Evolutionary conservation across 2,113 vertebrate species (phyloP), one percentile per base, ranked within the genome.

Genomic region (Chunga burmeisteri): DNA sequence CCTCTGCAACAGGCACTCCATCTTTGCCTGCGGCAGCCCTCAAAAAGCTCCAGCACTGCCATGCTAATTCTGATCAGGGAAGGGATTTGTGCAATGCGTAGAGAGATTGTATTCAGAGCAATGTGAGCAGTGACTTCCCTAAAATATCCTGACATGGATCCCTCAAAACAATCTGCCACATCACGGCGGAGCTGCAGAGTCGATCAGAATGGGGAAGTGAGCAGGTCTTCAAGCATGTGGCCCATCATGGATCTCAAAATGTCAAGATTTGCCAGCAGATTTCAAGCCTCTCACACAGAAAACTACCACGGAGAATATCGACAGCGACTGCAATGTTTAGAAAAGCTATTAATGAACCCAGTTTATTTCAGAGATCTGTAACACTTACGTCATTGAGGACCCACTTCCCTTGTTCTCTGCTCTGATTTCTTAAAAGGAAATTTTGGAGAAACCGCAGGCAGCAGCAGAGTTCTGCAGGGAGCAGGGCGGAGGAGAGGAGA

Each of bases 101-200:
- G 88, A 59, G 89, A 56, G 62, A 49, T 29, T n/a, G 63, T 5
- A 15, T 71, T 71, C 80, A 6, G 75, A 49, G 94, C 91, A 22
- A 5, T 0, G 29, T 29, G 42, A 11, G 61, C 86, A 5, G 46
- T 53, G 71, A 10, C 86, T 88, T 81, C 73, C 80, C 90, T 66
- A 73, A 94, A 96, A 92, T 81, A 92, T 16, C 88, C 83, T 87
- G 82, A 80, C 77, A 74, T 7, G 72, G 86, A 88, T 86, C 79
- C 86, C 65, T 94, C 63, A 81, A 21, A 92, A 82, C 88, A 71
- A 83, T 58, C 92, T 92, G 82, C 92, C 55, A 21, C 82, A 26
- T 56, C 55, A 29, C 7, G 1, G 77, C 3, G 7, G 27, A 46
- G 67, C 67, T 15, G 78, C 10, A 3, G 73, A 18, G 50, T 3